Evolutionary conservation across 2,888 invertebrate genomes (phyloP).

Genomic region (Diploptera punctata): DNA sequence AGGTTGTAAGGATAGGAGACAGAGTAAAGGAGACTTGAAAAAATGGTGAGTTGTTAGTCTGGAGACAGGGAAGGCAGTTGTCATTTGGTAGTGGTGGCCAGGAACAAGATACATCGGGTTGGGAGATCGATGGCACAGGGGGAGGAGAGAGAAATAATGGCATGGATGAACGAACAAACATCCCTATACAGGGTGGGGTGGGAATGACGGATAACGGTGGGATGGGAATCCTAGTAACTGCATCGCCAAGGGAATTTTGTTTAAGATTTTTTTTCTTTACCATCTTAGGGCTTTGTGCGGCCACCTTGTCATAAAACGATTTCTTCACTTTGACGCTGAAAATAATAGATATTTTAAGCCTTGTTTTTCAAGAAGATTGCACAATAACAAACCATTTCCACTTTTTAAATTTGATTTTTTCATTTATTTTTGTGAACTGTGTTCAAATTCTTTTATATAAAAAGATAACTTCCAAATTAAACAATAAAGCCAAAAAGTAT

Average conservation of each 20-base stretch:
- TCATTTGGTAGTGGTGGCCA: constrained; percentile 3
- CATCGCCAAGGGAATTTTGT: constrained; percentile 32
- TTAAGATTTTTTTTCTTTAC: no score
- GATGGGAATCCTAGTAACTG: constrained; percentile 28
- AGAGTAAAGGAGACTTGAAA: background rate
- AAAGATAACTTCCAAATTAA: no score
- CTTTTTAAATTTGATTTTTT: no score
- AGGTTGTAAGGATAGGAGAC: background rate
- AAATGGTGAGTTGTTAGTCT: background rate
- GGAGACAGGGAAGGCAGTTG: background rate
- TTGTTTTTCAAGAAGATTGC: no score
- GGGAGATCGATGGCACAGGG: constrained; percentile 9
- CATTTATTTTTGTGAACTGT: no score
- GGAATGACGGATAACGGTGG: constrained; percentile 29
- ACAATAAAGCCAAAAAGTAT: no score
- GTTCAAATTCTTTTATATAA: no score
- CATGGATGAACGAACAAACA: constrained; percentile 36
- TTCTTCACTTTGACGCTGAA: no score
- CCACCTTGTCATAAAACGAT: no score
- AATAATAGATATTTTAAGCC: no score
- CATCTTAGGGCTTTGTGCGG: no score
- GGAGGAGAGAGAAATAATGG: constrained; percentile 34
- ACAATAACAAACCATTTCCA: no score
- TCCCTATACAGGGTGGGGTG: constrained; percentile 14
- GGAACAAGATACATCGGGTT: background rate